These are phyloP conservation scores for Ichneumon xanthorius DNA, from an alignment of 2,888 invertebrate species.

Conservation along the genomic window DNA sequence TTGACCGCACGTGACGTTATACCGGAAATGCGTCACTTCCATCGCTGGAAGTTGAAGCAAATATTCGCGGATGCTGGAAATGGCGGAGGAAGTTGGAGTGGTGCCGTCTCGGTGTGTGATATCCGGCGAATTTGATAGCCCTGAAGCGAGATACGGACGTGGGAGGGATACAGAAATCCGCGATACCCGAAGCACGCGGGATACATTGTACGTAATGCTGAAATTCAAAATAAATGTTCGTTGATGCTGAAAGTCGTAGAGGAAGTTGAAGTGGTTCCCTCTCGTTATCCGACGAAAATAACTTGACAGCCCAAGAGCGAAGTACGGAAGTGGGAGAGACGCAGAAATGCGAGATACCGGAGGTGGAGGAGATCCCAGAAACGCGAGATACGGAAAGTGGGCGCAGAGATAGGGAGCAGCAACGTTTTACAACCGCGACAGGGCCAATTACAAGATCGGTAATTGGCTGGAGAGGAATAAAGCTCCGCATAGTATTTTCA, in stretches of 20 bases:
- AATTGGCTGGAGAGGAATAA: conserved; percentile 61
- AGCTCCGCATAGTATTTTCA: conserved; percentile 65
- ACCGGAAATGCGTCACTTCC: neutral
- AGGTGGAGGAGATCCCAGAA: neutral
- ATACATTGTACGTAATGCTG: neutral
- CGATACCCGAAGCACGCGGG: neutral
- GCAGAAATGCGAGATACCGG: conserved; percentile 20
- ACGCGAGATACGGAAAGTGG: conserved; percentile 31
- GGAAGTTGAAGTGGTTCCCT: neutral
- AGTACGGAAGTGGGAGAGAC: neutral
- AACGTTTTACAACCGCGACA: conserved; percentile 50
- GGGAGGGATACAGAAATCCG: neutral
- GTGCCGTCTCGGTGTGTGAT: neutral
- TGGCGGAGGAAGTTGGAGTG: neutral
- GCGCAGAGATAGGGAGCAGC: neutral
- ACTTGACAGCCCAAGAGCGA: conserved; percentile 12
- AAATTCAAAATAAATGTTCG: neutral
- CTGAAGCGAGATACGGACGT: neutral
- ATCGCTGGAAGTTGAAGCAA: neutral
- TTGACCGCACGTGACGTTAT: neutral
- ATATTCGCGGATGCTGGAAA: neutral
- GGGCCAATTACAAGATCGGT: conserved; percentile 68
- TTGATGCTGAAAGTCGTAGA: neutral
- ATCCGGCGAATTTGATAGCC: neutral
- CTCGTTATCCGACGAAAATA: conserved; percentile 56